Evolutionary conservation across 2,888 invertebrate species (phyloP), one percentile per base, ranked within the genome.

Genomic region (Limenitis camilla): DNA sequence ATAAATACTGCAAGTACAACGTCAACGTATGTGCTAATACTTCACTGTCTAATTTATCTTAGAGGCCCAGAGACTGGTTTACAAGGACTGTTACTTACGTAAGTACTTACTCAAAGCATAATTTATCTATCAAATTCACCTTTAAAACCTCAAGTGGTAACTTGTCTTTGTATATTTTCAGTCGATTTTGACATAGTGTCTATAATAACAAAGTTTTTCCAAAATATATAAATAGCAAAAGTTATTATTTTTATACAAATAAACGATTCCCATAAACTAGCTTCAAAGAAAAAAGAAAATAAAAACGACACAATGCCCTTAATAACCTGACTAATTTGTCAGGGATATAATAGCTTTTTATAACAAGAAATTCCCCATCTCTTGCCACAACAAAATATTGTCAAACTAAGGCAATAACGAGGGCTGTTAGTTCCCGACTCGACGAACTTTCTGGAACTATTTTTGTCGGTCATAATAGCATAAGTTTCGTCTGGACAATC

Each of bases 371-470:
- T 64, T 60, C 60, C 61, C 68, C 74, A 70, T 78, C 71, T 74
- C 79, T 74, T 74, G 74, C 69, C 74, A 66, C 67, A 65, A 72
- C 72, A 72, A 84, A 85, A 86, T 84, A 84, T 83, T 79, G 76
- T 72, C 71, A 77, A 84, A 85, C 81, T 86, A 83, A 76, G 75
- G 78, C 81, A 83, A 84, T 86, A 86, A 86, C 79, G 74, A 80
- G 74, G 63, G 64, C 71, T 71, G 76, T 78, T 82, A 81, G 77
- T 76, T 73, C 67, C 71, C 68, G 75, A 81, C 71, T 81, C 72
- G 63, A 62, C 64, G 64, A 75, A 83, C 71, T 80, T 76, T 60
- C 60, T 48, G 67, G 72, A 81, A 85, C 82, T 79, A 84, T 86
- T 84, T 85, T 84, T 81, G 81, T 75, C 74, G 74, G 71, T 83